Base-by-base conservation (phyloP, 2,113 vertebrate genomes). In the Sceloporus tristichus region DNA sequence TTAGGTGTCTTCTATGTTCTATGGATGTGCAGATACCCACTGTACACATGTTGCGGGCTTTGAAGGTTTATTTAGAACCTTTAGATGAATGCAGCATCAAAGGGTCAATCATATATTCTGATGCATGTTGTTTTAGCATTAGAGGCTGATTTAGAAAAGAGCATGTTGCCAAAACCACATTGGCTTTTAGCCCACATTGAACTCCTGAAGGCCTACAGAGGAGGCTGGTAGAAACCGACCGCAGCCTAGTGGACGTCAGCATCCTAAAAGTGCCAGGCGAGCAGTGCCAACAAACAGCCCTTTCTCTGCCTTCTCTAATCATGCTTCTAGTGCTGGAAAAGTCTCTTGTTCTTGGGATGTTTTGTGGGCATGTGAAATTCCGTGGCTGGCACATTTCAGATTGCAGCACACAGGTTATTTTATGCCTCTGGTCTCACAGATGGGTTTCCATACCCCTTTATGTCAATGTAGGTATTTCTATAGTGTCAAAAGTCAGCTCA, bases 91-190 rank as follows among this genome's bases (percentile, higher is more conserved):
- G 0, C 19, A 73, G 73, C 88, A 91, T 91, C 90, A 92, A 89
- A 93, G 76, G 54, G 53, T 81, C 76, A 59, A 59, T 1, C 75
- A 79, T 87, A 62, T 75, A 88, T 88, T 86, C 91, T 80, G 79
- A 94, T 91, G 84, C 74, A 8, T 82, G 65, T 87, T 89, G 85
- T 42, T 86, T 62, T 93, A 92, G 86, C 89, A 92, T 13, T 84
- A n/a, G 76, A 79, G 34, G 53, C 76, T 81, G 34, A 21, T 7
- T 78, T 90, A 87, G 81, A 82, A 90, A 82, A 18, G 87, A 34
- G 23, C 59, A 19, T 11, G 14, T 16, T 83, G 76, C 56, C 89
- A 89, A 82, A 84, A 56, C 79, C 78, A 3, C 0, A 0, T 78
- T 48, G 68, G 75, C 2, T 70, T 66, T 82, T 23, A 88, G 70